A percentile compares a stretch with the other conserved stretches of the same genome.
phyloP scores from a whole-genome alignment of 2,888 invertebrate genomes.

The Geophilus truncorum region DNA sequence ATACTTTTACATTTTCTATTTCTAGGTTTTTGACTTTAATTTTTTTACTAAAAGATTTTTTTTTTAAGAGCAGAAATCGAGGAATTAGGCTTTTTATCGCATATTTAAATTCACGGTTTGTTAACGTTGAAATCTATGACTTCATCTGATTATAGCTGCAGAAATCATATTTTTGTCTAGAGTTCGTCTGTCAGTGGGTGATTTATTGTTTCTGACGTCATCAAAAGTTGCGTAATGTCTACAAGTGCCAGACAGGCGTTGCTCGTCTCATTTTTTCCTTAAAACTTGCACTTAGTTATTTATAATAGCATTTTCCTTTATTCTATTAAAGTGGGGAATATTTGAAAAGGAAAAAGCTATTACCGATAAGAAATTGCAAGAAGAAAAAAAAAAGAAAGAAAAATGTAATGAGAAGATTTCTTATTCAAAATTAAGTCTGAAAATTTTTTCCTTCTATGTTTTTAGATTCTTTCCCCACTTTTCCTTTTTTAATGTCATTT shows the following conservation, averaged over 20 bases:
- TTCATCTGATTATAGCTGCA: neutral
- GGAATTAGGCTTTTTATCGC: neutral
- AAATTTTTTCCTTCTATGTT: neutral
- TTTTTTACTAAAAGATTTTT: no score
- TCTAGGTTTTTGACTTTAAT: neutral
- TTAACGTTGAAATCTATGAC: neutral
- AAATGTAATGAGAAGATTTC: neutral
- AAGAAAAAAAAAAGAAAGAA: neutral
- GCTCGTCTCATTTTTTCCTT: neutral
- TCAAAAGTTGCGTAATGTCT: neutral
- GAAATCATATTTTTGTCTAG: conserved; percentile 9
- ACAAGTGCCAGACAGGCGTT: conserved; percentile 18
- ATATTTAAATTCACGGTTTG: no score
- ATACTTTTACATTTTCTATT: neutral
- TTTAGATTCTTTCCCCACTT: neutral
- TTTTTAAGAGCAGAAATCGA: neutral
- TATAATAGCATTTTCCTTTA: neutral
- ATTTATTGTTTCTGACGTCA: conserved; percentile 18
- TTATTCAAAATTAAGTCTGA: neutral
- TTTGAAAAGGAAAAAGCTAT: neutral
- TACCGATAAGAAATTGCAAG: neutral
- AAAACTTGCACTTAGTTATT: conserved; percentile 2
- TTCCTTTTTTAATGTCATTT: neutral
- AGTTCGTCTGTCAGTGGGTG: conserved; percentile 19
- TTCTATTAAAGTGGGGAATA: neutral